Conservation (phyloP, 1,140 invertebrate species). For the Manduca sexta region DNA sequence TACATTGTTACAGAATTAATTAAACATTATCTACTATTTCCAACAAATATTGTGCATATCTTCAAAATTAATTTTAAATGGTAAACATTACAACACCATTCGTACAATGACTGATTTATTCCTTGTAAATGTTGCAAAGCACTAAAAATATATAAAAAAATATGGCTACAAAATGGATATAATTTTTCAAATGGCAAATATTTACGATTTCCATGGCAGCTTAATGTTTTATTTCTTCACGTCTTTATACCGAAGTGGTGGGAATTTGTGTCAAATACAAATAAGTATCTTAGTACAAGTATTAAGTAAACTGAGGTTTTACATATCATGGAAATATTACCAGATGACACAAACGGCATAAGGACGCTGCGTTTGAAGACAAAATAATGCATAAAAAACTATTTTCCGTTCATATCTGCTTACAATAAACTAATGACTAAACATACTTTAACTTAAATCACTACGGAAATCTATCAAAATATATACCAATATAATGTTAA, state of each 20-base stretch:
- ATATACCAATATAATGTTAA: constrained; percentile 28
- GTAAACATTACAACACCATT: background rate
- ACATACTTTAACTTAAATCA: constrained; percentile 38
- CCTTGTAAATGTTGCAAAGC: constrained; percentile 7
- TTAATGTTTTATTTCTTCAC: constrained; percentile 16
- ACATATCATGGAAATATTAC: too few species aligned
- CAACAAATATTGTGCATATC: constrained; percentile 54
- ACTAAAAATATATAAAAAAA: constrained; percentile 6
- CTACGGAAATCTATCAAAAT: constrained; percentile 32
- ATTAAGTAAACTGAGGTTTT: too few species aligned
- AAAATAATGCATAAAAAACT: too few species aligned
- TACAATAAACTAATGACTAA: constrained; percentile 36
- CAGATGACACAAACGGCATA: background rate
- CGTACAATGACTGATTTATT: background rate
- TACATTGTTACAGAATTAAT: constrained; percentile 49
- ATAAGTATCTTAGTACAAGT: too few species aligned
- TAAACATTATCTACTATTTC: constrained; percentile 40
- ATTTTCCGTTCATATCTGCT: too few species aligned
- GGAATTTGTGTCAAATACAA: too few species aligned
- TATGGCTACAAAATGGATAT: constrained; percentile 12
- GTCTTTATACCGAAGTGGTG: too few species aligned
- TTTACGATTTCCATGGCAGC: constrained; percentile 26
- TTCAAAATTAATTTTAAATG: constrained; percentile 16
- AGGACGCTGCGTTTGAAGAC: background rate
- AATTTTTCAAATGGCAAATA: constrained; percentile 20